Evolutionary conservation across 2,113 vertebrate genomes (phyloP).

Genomic region (Psammodynastes pulverulentus): DNA sequence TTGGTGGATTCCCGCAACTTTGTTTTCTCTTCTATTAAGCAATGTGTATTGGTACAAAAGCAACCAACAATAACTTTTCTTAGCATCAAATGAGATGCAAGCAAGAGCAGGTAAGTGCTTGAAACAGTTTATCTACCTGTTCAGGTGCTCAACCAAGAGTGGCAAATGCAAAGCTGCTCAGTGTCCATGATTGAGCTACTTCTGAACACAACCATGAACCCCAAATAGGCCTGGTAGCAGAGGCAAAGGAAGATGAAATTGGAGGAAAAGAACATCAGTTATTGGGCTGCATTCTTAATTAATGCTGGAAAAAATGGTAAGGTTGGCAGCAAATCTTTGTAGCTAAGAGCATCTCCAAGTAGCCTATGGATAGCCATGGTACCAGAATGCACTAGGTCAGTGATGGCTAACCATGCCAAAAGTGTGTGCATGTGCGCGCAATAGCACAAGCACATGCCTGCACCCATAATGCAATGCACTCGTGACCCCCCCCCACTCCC

Average conservation of each 20-base stretch:
- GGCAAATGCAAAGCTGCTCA: neutral
- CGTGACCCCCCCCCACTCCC: too few relatives aligned
- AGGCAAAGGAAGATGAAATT: neutral
- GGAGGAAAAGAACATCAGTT: neutral
- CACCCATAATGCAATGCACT: too few relatives aligned
- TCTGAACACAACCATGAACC: neutral
- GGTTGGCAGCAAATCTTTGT: neutral
- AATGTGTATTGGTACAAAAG: neutral
- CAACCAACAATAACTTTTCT: neutral
- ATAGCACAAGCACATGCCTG: too few relatives aligned
- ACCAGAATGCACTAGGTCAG: neutral
- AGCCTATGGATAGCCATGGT: neutral
- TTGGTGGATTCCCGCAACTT: neutral
- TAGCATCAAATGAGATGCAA: neutral
- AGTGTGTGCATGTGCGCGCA: too few relatives aligned
- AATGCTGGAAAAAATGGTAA: neutral
- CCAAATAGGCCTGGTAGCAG: neutral
- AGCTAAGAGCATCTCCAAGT: neutral
- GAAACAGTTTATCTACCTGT: neutral
- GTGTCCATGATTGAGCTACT: neutral
- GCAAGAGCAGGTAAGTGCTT: neutral
- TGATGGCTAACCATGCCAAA: too few relatives aligned
- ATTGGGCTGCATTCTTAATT: neutral
- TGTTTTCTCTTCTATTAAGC: neutral
- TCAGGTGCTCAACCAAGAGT: neutral